Evolutionary conservation across 1,140 invertebrate species (phyloP).

Genomic region (Macrobrachium rosenbergii): DNA sequence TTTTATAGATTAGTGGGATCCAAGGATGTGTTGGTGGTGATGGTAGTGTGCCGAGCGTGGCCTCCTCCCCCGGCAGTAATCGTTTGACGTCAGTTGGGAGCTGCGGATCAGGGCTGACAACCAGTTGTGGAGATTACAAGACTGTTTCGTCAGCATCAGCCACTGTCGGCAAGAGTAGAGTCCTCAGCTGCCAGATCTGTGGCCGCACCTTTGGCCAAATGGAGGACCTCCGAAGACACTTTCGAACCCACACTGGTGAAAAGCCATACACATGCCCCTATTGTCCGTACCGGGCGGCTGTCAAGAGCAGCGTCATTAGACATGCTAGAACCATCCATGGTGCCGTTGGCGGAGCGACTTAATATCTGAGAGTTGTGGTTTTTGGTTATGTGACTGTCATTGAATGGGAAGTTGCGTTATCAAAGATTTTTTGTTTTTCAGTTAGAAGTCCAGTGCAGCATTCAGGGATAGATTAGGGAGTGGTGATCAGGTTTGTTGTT

Average conservation of each 20-base stretch:
- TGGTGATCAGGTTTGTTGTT: too few species aligned
- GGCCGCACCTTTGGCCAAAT: conserved; percentile 33
- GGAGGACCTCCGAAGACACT: conserved; percentile 55
- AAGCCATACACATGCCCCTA: conserved; percentile 61
- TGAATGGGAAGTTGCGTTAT: too few species aligned
- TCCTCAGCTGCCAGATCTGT: conserved; percentile 21
- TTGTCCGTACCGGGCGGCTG: conserved; percentile 59
- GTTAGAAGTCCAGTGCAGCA: too few species aligned
- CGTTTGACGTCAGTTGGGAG: conserved; percentile 84
- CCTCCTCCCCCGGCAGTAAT: conserved; percentile 28
- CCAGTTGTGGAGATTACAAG: conserved; percentile 80
- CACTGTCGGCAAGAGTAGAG: neutral
- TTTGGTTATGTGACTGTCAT: too few species aligned
- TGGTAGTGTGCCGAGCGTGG: conserved; percentile 28
- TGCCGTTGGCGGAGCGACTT: neutral
- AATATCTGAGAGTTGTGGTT: neutral
- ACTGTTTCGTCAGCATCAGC: neutral
- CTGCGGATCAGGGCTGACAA: conserved; percentile 92
- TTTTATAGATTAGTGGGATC: conserved; percentile 30
- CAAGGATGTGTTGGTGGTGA: conserved; percentile 15
- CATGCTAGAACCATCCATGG: conserved; percentile 59
- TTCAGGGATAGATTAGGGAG: too few species aligned
- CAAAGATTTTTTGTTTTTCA: neutral
- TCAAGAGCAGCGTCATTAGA: conserved; percentile 61
- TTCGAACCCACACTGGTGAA: conserved; percentile 62